Evolutionary conservation across 2,113 vertebrate genomes (phyloP).

Genomic region (Stictonetta naevosa): DNA sequence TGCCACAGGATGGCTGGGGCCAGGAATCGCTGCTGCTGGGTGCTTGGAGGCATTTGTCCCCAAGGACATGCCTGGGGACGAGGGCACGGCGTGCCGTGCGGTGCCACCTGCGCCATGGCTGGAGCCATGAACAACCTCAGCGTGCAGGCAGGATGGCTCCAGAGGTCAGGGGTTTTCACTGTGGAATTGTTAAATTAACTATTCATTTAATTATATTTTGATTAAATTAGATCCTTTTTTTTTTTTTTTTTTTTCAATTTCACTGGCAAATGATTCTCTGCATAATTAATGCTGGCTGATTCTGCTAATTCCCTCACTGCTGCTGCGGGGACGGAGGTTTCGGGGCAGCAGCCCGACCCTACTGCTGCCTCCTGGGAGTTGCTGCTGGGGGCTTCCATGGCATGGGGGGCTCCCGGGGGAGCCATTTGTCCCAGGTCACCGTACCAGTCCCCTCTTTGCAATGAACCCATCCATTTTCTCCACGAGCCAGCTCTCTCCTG

Average conservation of each 20-base stretch:
- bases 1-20: not conserved
- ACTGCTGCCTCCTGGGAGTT: not conserved
- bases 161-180: not conserved
- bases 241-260: not conserved
- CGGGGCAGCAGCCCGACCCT: accelerated
- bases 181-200: conserved; percentile 18
- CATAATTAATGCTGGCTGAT: conserved; percentile 29
- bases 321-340: not conserved
- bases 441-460: not conserved
- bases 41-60: not conserved
- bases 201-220: conserved; percentile 48
- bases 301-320: not conserved
- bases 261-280: conserved; percentile 10
- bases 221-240: conserved; percentile 21
- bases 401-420: not conserved
- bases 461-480: not conserved
- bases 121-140: not conserved
- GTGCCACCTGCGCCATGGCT: not conserved
- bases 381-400: not conserved
- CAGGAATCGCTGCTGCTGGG: no score
- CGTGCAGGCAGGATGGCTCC: not conserved
- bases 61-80: not conserved
- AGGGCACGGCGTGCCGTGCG: accelerated
- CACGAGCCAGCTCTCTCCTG: not conserved
- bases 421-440: not conserved